Evolutionary conservation across 1,140 invertebrate species (phyloP).

Genomic region (Aphelinus certus): DNA sequence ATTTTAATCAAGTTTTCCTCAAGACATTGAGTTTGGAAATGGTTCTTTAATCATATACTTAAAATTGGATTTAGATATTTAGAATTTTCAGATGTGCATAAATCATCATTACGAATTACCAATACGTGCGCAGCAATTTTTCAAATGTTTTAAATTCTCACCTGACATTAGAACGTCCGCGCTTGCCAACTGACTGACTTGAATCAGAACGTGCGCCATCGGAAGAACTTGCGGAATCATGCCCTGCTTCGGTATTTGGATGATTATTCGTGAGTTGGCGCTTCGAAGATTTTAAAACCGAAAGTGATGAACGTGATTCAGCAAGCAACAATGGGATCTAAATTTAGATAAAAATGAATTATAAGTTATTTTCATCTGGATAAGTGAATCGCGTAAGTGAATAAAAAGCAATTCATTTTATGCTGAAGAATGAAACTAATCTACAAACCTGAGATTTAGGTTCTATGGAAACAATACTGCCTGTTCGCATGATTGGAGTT

Average conservation of each 20-base stretch:
- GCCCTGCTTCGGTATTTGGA: conserved; percentile 58
- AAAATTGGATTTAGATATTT: too few relatives aligned
- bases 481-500: conserved; percentile 74
- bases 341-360: background rate
- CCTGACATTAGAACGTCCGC: conserved; percentile 56
- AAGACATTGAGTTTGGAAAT: background rate
- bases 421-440: background rate
- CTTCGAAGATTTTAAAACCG: conserved; percentile 64
- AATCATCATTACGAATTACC: too few relatives aligned
- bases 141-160: conserved; percentile 39
- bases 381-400: background rate
- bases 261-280: conserved; percentile 62
- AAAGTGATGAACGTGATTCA: conserved; percentile 64
- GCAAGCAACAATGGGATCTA: conserved; percentile 63
- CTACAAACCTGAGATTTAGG: conserved; percentile 61
- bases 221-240: conserved; percentile 66
- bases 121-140: background rate
- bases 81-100: too few relatives aligned
- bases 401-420: conserved; percentile 6
- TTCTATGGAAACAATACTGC: conserved; percentile 71
- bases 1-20: conserved; percentile 1
- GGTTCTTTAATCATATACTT: too few relatives aligned
- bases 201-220: conserved; percentile 64
- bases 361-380: too few relatives aligned
- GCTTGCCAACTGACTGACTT: conserved; percentile 63